Conservation (phyloP, 2,888 invertebrate species). For the Tuta absoluta region DNA sequence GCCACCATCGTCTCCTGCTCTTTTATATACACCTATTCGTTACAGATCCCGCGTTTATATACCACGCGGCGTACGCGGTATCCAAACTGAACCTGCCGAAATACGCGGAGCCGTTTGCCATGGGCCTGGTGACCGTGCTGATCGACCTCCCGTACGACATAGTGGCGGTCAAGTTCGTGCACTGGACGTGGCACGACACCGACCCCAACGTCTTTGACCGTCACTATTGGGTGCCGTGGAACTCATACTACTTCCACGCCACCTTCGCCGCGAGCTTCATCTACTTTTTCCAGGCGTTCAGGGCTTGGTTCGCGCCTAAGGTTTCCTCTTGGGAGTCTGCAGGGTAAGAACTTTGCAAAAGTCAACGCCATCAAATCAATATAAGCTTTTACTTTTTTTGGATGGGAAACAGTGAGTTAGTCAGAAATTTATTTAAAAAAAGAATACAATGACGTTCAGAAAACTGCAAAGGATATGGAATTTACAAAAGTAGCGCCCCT, state of each 20-base stretch:
- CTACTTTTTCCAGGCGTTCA: slow-evolving; percentile 83
- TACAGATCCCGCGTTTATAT: slow-evolving; percentile 83
- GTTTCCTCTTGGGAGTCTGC: slow-evolving; percentile 82
- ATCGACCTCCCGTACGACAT: slow-evolving; percentile 91
- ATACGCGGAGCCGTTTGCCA: slow-evolving; percentile 84
- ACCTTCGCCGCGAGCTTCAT: slow-evolving; percentile 87
- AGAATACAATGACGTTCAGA: no score
- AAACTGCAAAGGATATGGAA: no score
- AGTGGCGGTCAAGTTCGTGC: slow-evolving; percentile 87
- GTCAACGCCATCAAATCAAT: no score
- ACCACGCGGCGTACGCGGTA: slow-evolving; percentile 81
- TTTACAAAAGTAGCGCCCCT: no score
- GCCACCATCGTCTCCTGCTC: not conserved
- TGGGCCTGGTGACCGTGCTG: slow-evolving; percentile 86
- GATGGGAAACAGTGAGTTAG: no score
- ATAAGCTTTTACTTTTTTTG: no score
- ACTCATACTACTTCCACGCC: slow-evolving; percentile 91
- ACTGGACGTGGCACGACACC: slow-evolving; percentile 93
- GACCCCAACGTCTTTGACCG: slow-evolving; percentile 86
- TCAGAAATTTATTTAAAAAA: no score
- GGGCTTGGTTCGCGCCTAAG: slow-evolving; percentile 75
- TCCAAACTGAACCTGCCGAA: slow-evolving; percentile 78
- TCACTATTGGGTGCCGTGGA: slow-evolving; percentile 92
- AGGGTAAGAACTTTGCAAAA: slow-evolving; percentile 65
- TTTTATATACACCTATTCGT: slow-evolving; percentile 30